Conservation (phyloP, 2,888 invertebrate genomes). For the Nebria salina region DNA sequence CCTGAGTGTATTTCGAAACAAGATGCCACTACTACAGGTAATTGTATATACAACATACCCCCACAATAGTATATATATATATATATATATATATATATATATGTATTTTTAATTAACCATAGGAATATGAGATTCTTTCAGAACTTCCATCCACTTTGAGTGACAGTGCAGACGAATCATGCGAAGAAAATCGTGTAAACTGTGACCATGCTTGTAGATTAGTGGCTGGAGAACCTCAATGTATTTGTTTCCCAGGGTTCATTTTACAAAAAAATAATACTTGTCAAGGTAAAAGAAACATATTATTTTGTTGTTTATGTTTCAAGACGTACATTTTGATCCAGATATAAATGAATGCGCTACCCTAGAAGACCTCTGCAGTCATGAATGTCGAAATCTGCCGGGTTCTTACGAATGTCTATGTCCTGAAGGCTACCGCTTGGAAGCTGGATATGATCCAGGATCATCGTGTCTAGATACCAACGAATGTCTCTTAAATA, state of each 20-base stretch:
- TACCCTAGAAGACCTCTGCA: constrained; percentile 66
- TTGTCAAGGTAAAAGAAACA: constrained; percentile 55
- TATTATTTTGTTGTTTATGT: no score
- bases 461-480: constrained; percentile 62
- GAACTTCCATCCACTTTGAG: constrained; percentile 12
- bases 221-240: constrained; percentile 55
- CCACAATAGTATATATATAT: no score
- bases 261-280: constrained; percentile 48
- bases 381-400: constrained; percentile 67
- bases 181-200: constrained; percentile 62
- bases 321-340: constrained; percentile 6
- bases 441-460: constrained; percentile 58
- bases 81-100: no score
- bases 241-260: constrained; percentile 56
- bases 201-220: constrained; percentile 66
- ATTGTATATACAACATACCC: background rate
- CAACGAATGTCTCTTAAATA: constrained; percentile 71
- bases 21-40: constrained; percentile 13
- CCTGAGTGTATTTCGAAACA: constrained; percentile 61
- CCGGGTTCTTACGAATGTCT: constrained; percentile 68
- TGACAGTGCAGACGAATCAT: constrained; percentile 50
- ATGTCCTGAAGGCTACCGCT: constrained; percentile 65
- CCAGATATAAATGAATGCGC: constrained; percentile 69
- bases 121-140: background rate
- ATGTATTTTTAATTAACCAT: no score